Conservation (phyloP, 2,797 vertebrate species). For the Saxicola maurus region DNA sequence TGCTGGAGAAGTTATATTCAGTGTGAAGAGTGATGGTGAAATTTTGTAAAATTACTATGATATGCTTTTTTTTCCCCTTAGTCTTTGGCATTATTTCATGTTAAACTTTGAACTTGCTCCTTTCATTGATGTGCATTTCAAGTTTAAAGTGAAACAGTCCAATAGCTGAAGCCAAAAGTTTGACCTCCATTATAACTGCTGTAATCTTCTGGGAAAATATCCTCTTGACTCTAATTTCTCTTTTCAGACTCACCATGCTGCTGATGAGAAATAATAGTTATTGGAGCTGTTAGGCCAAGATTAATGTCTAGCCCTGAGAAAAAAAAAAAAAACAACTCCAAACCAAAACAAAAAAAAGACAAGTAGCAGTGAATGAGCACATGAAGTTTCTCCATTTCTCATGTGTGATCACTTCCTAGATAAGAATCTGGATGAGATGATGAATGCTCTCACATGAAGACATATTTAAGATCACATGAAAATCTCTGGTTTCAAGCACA, state of each 20-base stretch:
- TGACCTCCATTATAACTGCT: constrained; percentile 49
- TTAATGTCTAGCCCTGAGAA: background rate
- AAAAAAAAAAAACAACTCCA: background rate
- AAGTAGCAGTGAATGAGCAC: constrained; percentile 21
- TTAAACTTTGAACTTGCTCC: constrained; percentile 46
- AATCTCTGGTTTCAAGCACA: background rate
- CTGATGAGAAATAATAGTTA: constrained; percentile 24
- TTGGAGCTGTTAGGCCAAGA: constrained; percentile 10
- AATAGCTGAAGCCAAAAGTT: constrained; percentile 49
- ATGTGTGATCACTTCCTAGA: background rate
- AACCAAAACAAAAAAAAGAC: background rate
- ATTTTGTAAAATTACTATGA: background rate
- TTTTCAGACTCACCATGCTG: constrained; percentile 30
- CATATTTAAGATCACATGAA: background rate
- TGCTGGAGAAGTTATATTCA: background rate
- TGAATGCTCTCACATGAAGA: background rate
- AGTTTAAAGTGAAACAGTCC: constrained; percentile 20
- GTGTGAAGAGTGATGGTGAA: background rate
- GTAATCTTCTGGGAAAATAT: constrained; percentile 60
- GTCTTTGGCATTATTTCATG: constrained; percentile 33
- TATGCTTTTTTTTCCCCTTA: background rate
- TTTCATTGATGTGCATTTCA: constrained; percentile 23
- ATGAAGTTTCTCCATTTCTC: background rate
- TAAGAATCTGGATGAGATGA: background rate
- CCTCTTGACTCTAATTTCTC: constrained; percentile 50